Evolutionary conservation across 2,888 invertebrate genomes (phyloP), one percentile per base, ranked within the genome.

Genomic region (Athalia cordata): DNA sequence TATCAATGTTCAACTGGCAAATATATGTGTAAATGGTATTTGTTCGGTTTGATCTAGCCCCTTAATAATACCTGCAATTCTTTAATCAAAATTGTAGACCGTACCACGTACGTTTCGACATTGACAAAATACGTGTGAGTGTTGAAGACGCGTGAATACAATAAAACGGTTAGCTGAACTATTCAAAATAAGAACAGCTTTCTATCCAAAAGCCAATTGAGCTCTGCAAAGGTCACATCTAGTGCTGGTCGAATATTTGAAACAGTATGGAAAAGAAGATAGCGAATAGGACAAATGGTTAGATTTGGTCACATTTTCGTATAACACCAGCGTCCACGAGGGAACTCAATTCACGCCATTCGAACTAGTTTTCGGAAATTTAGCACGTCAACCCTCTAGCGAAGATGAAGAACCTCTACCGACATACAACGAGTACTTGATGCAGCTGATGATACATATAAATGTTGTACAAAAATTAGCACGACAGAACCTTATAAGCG

Each of bases 401-500:
- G n/a, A n/a, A n/a, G n/a, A n/a, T n/a, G n/a, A n/a, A 15, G 13
- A 29, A 8, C 13, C 55, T 3, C 9, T 45, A 1, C 29, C 45
- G 15, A 50, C 79, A 11, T 84, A 83, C 66, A 82, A 83, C 52
- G 66, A 80, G 72, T 83, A 80, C 59, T 5, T 79, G 4, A 59
- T 77, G 55, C 78, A 85, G 55, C 59, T 84, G 9, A 79, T 76
- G 70, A 49, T 77, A 47, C 80, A 79, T 78, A 65, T 84, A 78
- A 80, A 79, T 70, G 81, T 76, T 7, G 67, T 82, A 7, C 77
- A 77, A 29, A 62, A 83, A 78, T 70, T 80, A 11, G 83, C 84
- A 13, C 59, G 77, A 45, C 78, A 84, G 55, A 82, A 83, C 65
- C 43, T 83, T 74, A 79, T 81, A 47, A 55, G 62, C n/a, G 66